Percentiles rank a stretch among this genome's conserved stretches.
phyloP scores from a whole-genome alignment of 1,140 invertebrate genomes.

The Brachionus asplanchnoidis region DNA sequence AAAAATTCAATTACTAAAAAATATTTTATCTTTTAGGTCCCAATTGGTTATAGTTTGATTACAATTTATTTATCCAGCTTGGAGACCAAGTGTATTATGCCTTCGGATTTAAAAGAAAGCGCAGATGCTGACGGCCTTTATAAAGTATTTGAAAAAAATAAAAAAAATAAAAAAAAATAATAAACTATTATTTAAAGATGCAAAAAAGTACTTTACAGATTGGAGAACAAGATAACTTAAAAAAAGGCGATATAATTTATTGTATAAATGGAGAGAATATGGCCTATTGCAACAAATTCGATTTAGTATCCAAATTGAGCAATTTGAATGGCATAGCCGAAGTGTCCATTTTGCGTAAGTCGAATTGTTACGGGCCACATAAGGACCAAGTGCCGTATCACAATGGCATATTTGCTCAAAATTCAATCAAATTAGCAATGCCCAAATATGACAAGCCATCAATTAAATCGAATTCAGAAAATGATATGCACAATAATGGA shows the following conservation, averaged over 20 bases:
- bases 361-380: background rate
- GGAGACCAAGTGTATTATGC: constrained; percentile 20
- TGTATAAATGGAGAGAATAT: constrained; percentile 4
- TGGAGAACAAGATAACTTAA: constrained; percentile 25
- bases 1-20: background rate
- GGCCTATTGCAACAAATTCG: background rate
- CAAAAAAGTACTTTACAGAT: constrained; percentile 31
- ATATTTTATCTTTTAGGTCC: background rate
- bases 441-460: constrained; percentile 40
- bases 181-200: background rate
- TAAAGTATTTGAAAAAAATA: background rate
- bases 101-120: background rate
- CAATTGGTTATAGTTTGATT: background rate
- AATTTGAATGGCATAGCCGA: constrained; percentile 4
- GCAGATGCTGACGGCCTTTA: background rate
- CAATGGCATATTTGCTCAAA: constrained; percentile 40
- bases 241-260: constrained; percentile 29
- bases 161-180: background rate
- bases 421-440: constrained; percentile 36
- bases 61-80: constrained; percentile 11
- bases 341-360: background rate
- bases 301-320: constrained; percentile 16
- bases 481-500: background rate
- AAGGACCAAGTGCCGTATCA: constrained; percentile 21
- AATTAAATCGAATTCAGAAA: constrained; percentile 27